Percentiles rank a stretch among this genome's conserved stretches.
phyloP scores from a whole-genome alignment of 2,888 invertebrate genomes.

The Erynnis tages region DNA sequence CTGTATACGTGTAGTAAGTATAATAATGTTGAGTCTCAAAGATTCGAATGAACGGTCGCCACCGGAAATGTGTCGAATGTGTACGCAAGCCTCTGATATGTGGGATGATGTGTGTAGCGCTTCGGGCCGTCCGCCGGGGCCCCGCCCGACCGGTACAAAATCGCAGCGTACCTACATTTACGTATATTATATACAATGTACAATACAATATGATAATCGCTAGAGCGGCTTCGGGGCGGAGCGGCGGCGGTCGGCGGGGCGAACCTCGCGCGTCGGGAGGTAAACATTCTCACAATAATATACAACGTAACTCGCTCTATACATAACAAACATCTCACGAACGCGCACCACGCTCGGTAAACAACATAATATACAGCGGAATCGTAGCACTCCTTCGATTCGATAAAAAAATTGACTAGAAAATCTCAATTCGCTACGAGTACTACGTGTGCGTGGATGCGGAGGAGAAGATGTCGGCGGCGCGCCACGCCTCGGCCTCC shows the following conservation, averaged over 20 bases:
- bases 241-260: slow-evolving; percentile 60
- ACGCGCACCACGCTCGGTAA: slow-evolving; percentile 70
- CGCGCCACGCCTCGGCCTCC: slow-evolving; percentile 75
- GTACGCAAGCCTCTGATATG: slow-evolving; percentile 77
- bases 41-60: slow-evolving; percentile 12
- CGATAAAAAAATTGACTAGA: slow-evolving; percentile 81
- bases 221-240: slow-evolving; percentile 64
- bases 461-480: slow-evolving; percentile 72
- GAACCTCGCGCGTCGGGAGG: slow-evolving; percentile 63
- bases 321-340: slow-evolving; percentile 73
- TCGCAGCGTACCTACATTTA: slow-evolving; percentile 70
- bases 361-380: slow-evolving; percentile 77
- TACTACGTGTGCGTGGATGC: slow-evolving; percentile 75
- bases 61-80: slow-evolving; percentile 47
- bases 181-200: slow-evolving; percentile 78
- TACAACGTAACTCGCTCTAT: slow-evolving; percentile 78
- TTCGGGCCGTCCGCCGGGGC: slow-evolving; percentile 58
- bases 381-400: slow-evolving; percentile 77
- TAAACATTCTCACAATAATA: slow-evolving; percentile 77
- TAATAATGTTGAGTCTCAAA: slow-evolving; percentile 13
- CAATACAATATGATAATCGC: slow-evolving; percentile 72
- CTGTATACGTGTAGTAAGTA: slow-evolving; percentile 13
- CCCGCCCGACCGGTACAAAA: slow-evolving; percentile 66
- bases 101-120: slow-evolving; percentile 76
- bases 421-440: slow-evolving; percentile 76